These are phyloP conservation scores for Congeria kusceri DNA, from an alignment of 2,888 invertebrate species.

Conservation along the genomic window DNA sequence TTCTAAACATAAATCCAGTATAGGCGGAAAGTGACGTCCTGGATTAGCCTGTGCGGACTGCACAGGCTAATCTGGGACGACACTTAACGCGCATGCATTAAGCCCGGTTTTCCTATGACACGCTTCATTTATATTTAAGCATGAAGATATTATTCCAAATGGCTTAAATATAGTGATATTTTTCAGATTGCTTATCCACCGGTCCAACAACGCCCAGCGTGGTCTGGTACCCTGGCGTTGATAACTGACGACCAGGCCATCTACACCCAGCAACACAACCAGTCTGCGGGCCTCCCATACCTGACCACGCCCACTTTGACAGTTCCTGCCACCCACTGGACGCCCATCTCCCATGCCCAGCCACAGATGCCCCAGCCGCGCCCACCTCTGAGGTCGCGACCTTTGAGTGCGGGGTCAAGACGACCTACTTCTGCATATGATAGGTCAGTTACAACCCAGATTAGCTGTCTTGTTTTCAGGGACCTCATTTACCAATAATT, in stretches of 20 bases:
- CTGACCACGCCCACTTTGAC: constrained; percentile 67
- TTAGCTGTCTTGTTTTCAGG: no score
- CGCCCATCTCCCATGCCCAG: constrained; percentile 60
- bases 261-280: constrained; percentile 23
- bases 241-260: constrained; percentile 57
- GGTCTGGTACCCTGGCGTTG: constrained; percentile 75
- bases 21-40: no score
- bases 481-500: no score
- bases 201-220: constrained; percentile 79
- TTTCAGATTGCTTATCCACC: constrained; percentile 77
- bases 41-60: no score
- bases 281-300: constrained; percentile 63
- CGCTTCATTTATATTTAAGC: no score
- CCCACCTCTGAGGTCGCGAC: constrained; percentile 80
- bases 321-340: constrained; percentile 65
- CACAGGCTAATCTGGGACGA: no score
- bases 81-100: no score
- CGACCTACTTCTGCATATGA: constrained; percentile 55
- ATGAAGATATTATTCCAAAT: no score
- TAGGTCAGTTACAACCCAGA: constrained; percentile 31
- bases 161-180: no score
- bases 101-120: no score
- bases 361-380: constrained; percentile 74
- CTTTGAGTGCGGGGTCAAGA: constrained; percentile 82
- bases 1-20: no score